Evolutionary conservation across 2,888 invertebrate genomes (phyloP).

Genomic region (Tricholauxania praeusta): DNA sequence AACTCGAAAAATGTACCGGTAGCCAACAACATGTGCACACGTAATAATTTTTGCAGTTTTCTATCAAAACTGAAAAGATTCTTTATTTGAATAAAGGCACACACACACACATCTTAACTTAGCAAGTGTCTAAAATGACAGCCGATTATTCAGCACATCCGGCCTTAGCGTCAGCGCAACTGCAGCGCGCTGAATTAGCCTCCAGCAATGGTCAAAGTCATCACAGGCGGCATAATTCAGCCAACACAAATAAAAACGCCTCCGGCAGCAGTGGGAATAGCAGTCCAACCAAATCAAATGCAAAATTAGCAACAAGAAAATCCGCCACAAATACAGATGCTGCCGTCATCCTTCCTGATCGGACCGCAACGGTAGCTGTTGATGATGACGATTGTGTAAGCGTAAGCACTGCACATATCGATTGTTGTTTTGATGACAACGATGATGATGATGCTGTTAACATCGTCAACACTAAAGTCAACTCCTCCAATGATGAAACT

Average conservation of each 20-base stretch:
- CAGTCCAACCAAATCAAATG: conserved; percentile 14
- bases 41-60: conserved; percentile 16
- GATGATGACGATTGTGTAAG: conserved; percentile 52
- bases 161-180: conserved; percentile 62
- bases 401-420: conserved; percentile 37
- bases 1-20: conserved; percentile 12
- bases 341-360: conserved; percentile 19
- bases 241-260: conserved; percentile 37
- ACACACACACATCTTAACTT: background rate
- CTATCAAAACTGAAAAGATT: conserved; percentile 16
- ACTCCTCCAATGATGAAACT: conserved; percentile 54
- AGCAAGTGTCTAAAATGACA: conserved; percentile 51
- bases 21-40: background rate
- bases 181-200: conserved; percentile 47
- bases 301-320: conserved; percentile 53
- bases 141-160: conserved; percentile 64
- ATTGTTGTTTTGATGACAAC: conserved; percentile 47
- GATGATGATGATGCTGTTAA: conserved; percentile 41
- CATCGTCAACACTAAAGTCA: background rate
- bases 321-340: conserved; percentile 33
- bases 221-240: conserved; percentile 54
- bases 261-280: conserved; percentile 35
- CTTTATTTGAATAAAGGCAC: background rate
- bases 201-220: conserved; percentile 47
- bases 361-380: conserved; percentile 32